Conservation (phyloP, 2,888 invertebrate species). For the Sphecodes monilicornis region DNA sequence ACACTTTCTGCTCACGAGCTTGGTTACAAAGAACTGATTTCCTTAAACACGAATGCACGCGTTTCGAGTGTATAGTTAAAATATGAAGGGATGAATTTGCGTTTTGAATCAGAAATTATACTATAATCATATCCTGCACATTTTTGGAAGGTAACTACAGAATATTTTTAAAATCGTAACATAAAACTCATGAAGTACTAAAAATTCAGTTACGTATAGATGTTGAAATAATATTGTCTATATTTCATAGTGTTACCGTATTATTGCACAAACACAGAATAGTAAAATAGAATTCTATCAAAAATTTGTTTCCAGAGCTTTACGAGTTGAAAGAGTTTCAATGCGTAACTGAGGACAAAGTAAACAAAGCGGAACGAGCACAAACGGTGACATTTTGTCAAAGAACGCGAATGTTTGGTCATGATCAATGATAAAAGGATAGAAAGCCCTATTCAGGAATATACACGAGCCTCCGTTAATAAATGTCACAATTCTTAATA, state of each 20-base stretch:
- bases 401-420: background rate
- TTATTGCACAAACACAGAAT: background rate
- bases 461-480: background rate
- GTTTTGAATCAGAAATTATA: too few relatives aligned
- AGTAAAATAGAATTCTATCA: background rate
- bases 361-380: background rate
- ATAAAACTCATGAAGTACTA: too few relatives aligned
- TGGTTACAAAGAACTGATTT: background rate
- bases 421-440: background rate
- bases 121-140: too few relatives aligned
- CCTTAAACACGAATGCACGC: background rate
- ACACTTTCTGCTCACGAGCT: background rate
- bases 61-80: background rate
- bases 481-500: background rate
- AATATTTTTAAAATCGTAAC: too few relatives aligned
- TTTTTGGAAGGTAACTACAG: too few relatives aligned
- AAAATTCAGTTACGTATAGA: too few relatives aligned
- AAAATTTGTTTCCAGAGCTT: background rate
- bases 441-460: background rate
- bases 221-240: background rate
- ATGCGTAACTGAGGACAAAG: background rate
- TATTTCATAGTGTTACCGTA: background rate
- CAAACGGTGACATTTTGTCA: background rate
- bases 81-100: too few relatives aligned
- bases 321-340: background rate